Conservation (phyloP, 1,140 invertebrate genomes). For the Lamellibrachia luymesi region DNA sequence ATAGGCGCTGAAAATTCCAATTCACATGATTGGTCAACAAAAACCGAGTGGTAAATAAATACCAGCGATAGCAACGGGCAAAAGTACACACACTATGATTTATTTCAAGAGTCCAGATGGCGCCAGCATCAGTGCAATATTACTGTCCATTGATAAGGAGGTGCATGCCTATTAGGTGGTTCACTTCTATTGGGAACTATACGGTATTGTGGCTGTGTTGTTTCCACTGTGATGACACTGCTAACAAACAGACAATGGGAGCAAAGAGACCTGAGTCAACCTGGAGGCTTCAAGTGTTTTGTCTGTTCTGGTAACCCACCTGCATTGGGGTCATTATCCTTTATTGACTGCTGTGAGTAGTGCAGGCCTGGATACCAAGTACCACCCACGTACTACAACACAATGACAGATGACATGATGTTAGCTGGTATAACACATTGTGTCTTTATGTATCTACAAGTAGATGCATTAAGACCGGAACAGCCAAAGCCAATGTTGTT, state of each 20-base stretch:
- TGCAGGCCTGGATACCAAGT: conserved; percentile 32
- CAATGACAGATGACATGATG: neutral
- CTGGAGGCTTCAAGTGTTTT: neutral
- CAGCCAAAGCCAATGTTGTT: neutral
- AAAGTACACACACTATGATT: neutral
- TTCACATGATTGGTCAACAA: too few relatives aligned
- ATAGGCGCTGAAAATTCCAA: too few relatives aligned
- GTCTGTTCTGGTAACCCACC: conserved; percentile 22
- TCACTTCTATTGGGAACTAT: neutral
- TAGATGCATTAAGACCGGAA: neutral
- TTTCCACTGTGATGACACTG: neutral
- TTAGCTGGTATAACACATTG: neutral
- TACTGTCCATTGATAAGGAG: neutral
- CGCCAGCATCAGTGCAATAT: neutral
- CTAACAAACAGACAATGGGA: neutral
- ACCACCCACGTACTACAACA: conserved; percentile 33
- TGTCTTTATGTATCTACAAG: neutral
- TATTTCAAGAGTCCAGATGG: neutral
- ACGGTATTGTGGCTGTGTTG: neutral
- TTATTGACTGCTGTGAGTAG: conserved; percentile 33
- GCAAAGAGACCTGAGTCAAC: neutral
- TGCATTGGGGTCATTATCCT: conserved; percentile 35
- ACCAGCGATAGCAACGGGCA: too few relatives aligned
- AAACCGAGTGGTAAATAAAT: too few relatives aligned
- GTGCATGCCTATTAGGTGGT: neutral